Evolutionary conservation across 2,797 vertebrate species (phyloP).

Genomic region (Ispidina picta): DNA sequence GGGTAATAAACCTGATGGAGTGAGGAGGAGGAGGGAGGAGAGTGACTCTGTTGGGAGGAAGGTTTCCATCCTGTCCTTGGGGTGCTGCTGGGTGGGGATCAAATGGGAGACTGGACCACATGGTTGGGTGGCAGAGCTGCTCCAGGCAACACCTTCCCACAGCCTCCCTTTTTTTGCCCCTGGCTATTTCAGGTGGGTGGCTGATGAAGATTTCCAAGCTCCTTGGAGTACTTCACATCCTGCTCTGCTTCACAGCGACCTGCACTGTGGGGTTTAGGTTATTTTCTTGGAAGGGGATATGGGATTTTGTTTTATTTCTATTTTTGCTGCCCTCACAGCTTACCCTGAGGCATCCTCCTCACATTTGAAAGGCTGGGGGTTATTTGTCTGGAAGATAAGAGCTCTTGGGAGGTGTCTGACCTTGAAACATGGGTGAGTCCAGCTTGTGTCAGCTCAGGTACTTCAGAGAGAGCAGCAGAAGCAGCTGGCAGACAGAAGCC

Average conservation of each 20-base stretch:
- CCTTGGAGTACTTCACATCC: background rate
- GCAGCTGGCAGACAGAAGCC: background rate
- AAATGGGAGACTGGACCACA: background rate
- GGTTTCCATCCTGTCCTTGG: background rate
- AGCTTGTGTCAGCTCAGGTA: background rate
- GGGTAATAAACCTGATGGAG: background rate
- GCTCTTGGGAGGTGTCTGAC: background rate
- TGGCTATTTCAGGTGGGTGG: background rate
- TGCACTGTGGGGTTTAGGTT: background rate
- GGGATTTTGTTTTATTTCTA: background rate
- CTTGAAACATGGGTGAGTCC: background rate
- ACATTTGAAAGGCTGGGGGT: background rate
- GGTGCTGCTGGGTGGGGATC: fast-evolving
- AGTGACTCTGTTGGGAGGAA: background rate
- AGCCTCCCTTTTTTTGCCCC: background rate
- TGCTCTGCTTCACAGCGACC: background rate
- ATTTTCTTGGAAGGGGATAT: background rate
- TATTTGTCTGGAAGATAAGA: background rate
- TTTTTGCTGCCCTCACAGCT: background rate
- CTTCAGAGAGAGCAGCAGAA: background rate
- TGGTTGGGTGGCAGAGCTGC: background rate
- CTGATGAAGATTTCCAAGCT: background rate
- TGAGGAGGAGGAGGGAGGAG: background rate
- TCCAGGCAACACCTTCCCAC: background rate
- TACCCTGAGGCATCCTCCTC: background rate